A percentile compares a stretch with the other conserved stretches of the same genome.
These are phyloP conservation scores for Halocaridina rubra DNA, from an alignment of 2,888 invertebrate species.

Conservation along the genomic window DNA sequence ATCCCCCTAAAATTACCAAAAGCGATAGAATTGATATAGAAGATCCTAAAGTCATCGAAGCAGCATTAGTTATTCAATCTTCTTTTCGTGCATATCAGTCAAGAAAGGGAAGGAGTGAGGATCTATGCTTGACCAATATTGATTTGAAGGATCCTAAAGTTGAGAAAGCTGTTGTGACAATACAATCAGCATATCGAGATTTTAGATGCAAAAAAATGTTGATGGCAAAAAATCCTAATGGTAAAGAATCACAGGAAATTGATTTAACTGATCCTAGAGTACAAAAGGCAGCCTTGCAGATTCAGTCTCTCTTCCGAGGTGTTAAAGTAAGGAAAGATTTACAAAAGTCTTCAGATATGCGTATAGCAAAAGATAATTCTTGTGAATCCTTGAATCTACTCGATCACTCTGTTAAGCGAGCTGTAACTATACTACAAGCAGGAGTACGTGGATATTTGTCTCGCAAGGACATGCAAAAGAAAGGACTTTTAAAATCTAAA, in stretches of 20 bases:
- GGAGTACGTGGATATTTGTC: not conserved
- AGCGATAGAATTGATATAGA: not conserved
- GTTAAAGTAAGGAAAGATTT: not conserved
- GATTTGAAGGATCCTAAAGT: not conserved
- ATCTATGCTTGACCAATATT: not conserved
- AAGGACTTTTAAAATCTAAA: too few relatives aligned
- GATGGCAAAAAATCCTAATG: too few relatives aligned
- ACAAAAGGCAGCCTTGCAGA: not conserved
- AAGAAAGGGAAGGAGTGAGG: not conserved
- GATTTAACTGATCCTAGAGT: constrained; percentile 28
- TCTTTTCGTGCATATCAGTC: not conserved
- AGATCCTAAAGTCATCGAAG: not conserved
- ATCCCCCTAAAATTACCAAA: not conserved
- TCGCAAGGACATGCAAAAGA: not conserved
- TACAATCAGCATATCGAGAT: not conserved
- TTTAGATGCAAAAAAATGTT: not conserved
- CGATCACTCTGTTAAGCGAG: not conserved
- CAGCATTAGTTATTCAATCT: not conserved
- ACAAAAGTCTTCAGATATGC: not conserved
- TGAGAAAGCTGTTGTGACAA: not conserved
- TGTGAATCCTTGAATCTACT: not conserved
- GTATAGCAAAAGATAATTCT: not conserved
- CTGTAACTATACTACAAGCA: not conserved
- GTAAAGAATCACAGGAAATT: too few relatives aligned
- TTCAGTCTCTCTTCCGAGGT: not conserved